Evolutionary conservation across 2,888 invertebrate genomes (phyloP), one percentile per base, ranked within the genome.

Genomic region (Megaustenia siamemsis): DNA sequence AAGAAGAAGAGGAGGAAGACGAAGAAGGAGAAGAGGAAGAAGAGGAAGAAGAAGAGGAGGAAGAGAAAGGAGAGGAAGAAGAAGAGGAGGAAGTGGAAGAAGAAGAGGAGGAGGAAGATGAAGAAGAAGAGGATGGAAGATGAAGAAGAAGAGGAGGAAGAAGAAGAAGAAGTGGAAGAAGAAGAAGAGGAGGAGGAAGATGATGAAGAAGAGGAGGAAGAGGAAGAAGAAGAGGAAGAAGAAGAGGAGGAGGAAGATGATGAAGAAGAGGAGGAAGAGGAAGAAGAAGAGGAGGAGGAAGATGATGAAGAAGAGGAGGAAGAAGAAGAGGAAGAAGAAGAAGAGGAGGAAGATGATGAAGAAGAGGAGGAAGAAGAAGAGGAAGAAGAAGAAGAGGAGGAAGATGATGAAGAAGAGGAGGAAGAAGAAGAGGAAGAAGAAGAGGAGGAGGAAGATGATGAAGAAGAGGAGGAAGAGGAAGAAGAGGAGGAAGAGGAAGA

Each of bases 311-410:
- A 60, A 40, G 32, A 40, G 40, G 78, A 78, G 40, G 38, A 40
- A 78, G 40, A 78, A 40, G n/a, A n/a, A 73, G 75, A 63, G 63
- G 21, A 63, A 60, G 75, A 63, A 12, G 73, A 60, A 75, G 68
- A 32, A 82, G 82, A 75, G 40, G 60, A 60, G 75, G 60, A 73
- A 60, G 56, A 40, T 63, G 78, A 78, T 6, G 38, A 40, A 63
- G 21, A n/a, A 73, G 82, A 82, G 6, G 53, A 18, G 56, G 63
- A 69, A 56, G 43, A 15, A 73, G 60, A 28, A 43, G 24, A 35
- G 63, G 63, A 35, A 75, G 43, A 43, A 63, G 35, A 63, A 28
- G 21, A n/a, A 45, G 32, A 43, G 49, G 0, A n/a, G 35, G 40
- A 24, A 68, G n/a, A 1, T 40, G n/a, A 24, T 15, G 21, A 63